Evolutionary conservation across 2,888 invertebrate species (phyloP), one percentile per base, ranked within the genome.

Genomic region (Oxytorus armatus): DNA sequence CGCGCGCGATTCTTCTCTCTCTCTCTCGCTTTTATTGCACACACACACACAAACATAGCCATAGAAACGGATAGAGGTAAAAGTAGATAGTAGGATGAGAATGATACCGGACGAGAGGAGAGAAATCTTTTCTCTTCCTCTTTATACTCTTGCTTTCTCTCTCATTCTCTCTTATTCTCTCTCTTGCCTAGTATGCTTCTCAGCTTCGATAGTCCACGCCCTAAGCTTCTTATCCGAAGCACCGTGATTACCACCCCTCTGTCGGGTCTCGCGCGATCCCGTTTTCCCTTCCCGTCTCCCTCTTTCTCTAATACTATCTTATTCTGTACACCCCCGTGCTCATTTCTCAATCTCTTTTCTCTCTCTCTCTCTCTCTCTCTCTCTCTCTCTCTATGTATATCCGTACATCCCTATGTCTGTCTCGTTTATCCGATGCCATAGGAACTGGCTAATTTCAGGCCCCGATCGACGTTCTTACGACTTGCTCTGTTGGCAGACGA

Each of bases 151-250:
- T 14, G 7, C 44, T 18, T 23, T 72, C 51, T 69, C 33, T 63
- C 63, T 39, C 29, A 21, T 47, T 44, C 25, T 33, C 68, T 4
- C 47, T 7, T 14, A 47, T 51, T 10, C 42, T 14, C 16, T 72
- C 49, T 69, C 75, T 61, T 47, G 14, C 16, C 66, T 72, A 57
- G 70, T 72, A 44, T 25, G 53, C 57, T 47, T 53, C 75, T 72
- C 66, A 69, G 74, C 70, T 66, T 79, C 70, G 79, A 76, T 77
- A 77, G 66, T 72, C 70, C 70, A 49, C 76, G 72, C 79, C 79
- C 76, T 84, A 82, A 82, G 82, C 84, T 84, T 81, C 84, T 84
- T 84, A 84, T 82, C 82, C 76, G 79, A 80, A 82, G 82, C 77
- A 81, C 84, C 81, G 77, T 84, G 82, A 84, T 84, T 84, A 83